These are phyloP conservation scores for Syngnathus typhle DNA, from an alignment of 2,113 vertebrate species.

Conservation along the genomic window DNA sequence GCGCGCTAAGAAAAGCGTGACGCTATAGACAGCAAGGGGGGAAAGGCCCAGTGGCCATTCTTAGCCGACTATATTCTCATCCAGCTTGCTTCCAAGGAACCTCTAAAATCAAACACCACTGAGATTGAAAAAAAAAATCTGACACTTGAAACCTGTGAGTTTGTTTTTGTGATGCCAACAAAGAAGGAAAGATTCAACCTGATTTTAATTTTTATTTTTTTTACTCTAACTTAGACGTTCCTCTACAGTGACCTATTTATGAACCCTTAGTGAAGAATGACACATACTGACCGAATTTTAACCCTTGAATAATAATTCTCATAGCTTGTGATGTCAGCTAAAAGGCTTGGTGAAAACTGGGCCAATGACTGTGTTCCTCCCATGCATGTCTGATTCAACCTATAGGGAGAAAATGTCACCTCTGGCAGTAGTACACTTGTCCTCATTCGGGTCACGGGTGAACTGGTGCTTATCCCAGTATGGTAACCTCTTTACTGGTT, in stretches of 20 bases:
- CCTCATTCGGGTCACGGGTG: not conserved
- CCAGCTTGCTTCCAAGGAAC: too few species aligned
- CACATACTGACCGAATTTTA: not conserved
- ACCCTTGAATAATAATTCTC: slow-evolving; percentile 22
- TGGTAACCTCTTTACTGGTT: not conserved
- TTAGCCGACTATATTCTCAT: not conserved
- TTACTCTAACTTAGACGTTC: not conserved
- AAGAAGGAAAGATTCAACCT: too few species aligned
- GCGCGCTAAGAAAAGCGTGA: slow-evolving; percentile 20
- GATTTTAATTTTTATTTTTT: too few species aligned
- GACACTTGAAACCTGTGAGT: too few species aligned
- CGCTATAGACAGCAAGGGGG: slow-evolving; percentile 14
- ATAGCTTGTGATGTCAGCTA: slow-evolving; percentile 43
- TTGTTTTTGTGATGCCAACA: too few species aligned
- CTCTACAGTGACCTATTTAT: not conserved
- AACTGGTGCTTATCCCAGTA: not conserved
- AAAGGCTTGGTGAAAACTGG: slow-evolving; percentile 54
- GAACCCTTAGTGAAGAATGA: not conserved
- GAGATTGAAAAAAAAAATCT: too few species aligned
- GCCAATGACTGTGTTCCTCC: slow-evolving; percentile 47
- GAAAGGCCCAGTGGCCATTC: slow-evolving; percentile 19
- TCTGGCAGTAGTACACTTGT: not conserved
- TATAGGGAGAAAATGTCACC: slow-evolving; percentile 29
- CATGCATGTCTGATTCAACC: slow-evolving; percentile 57
- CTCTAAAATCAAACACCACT: too few species aligned